Evolutionary conservation across 2,888 invertebrate genomes (phyloP).

Genomic region (Eupithecia tripunctaria): DNA sequence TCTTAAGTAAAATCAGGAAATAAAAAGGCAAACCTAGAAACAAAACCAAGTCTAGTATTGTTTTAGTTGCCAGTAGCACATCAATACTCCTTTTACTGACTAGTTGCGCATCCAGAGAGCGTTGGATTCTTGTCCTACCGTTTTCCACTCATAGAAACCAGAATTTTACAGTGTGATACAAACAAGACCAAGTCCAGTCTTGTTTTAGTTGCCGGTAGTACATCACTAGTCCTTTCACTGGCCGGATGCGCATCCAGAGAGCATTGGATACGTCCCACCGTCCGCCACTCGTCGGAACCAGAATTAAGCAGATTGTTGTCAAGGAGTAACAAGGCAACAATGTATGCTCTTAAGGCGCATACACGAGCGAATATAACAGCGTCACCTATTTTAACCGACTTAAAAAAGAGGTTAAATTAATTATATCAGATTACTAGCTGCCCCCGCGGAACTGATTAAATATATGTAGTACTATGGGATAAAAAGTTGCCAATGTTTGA

Average conservation of each 20-base stretch:
- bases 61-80: not conserved
- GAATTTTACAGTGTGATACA: not conserved
- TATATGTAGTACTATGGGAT: no score
- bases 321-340: not conserved
- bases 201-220: not conserved
- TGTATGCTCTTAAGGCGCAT: no score
- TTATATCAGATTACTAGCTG: no score
- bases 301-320: not conserved
- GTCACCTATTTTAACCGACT: no score
- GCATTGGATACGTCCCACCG: not conserved
- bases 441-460: no score
- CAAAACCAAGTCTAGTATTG: not conserved
- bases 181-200: not conserved
- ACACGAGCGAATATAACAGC: no score
- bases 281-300: not conserved
- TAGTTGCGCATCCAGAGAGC: not conserved
- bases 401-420: no score
- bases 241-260: not conserved
- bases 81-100: not conserved
- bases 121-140: not conserved
- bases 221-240: conserved; percentile 3
- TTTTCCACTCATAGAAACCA: not conserved
- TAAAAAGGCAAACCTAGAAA: no score
- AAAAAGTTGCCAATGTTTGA: no score
- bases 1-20: no score